Evolutionary conservation across 2,113 vertebrate species (phyloP), one percentile per base, ranked within the genome.

Genomic region (Pangasianodon gigas): DNA sequence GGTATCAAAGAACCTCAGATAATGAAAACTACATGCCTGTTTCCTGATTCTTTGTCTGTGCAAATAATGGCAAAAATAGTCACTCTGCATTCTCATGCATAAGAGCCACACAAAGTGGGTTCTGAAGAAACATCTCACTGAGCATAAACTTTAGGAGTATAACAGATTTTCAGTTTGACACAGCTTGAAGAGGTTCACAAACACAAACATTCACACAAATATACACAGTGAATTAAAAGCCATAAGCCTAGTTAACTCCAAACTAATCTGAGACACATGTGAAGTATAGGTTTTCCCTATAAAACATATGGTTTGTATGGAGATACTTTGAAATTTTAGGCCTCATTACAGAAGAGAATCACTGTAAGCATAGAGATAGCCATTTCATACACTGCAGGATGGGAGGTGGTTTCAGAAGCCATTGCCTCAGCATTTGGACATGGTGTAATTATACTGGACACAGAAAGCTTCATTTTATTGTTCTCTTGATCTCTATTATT

Each of bases 301-400:
- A 69, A 89, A 87, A 80, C 74, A 90, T 75, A 82, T 87, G 74
- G 67, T 90, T 91, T 87, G 37, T 79, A 87, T 86, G 54, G 54
- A 86, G 67, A 65, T 89, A 41, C 84, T 71, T 79, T 52, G 56
- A 84, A 51, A 87, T 85, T 75, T 83, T 87, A 80, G 71, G 26
- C 48, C 48, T 87, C 85, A 89, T 90, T 83, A 85, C 54, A 26
- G 19, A 19, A 44, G 81, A 54, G 62, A 90, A 89, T 89, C 56
- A 83, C 16, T 75, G 29, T 41, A 52, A 79, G 80, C 46, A 26
- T 8, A 74, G 26, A 54, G 48, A 74, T 71, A 90, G 79, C 86
- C 54, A 80, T 51, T 69, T 65, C 16, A 81, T 44, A 58, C 48
- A 77, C 67, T 75, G 80, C 81, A 84, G 51, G 37, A 88, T 60